Evolutionary conservation across 2,888 invertebrate species (phyloP), one percentile per base, ranked within the genome.

Genomic region (Diploptera punctata): DNA sequence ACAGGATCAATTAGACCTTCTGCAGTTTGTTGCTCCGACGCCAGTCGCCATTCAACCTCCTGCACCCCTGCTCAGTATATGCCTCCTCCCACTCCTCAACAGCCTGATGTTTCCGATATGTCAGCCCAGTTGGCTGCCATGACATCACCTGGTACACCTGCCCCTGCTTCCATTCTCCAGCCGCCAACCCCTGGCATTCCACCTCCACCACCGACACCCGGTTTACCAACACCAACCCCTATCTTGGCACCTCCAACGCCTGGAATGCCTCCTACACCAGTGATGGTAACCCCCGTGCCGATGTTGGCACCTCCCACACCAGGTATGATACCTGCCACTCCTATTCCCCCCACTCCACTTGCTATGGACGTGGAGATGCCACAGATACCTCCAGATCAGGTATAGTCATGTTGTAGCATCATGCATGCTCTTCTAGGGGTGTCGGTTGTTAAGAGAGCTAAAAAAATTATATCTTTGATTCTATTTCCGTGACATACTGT

Each of bases 351-450:
- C 4, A 81, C 82, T 49, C 82, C 84, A 73, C 76, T 85, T 78
- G 81, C 81, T 80, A 81, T 84, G 68, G 84, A 84, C 43, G 77
- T 78, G 69, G 88, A 88, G 18, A 87, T 89, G 83, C 91, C 91
- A 72, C 90, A 90, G 80, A 81, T 91, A 78, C 87, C 87, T 62
- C 86, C 86, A 2, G 90, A 90, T 79, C 89, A 89, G 82, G 84
- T 84, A 76, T 76, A 72, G 26, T 44, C 70, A 33, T 10, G 33
- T 33, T 33, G n/a, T n/a, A n/a, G n/a, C n/a, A n/a, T n/a, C n/a
- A n/a, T n/a, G n/a, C n/a, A n/a, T n/a, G n/a, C n/a, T n/a, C n/a
- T n/a, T n/a, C n/a, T n/a, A n/a, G n/a, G n/a, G n/a, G n/a, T n/a
- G n/a, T n/a, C n/a, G n/a, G n/a, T n/a, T n/a, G n/a, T n/a, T n/a